Evolutionary conservation across 2,888 invertebrate genomes (phyloP), one percentile per base, ranked within the genome.

Genomic region (Bugulina stolonifera): DNA sequence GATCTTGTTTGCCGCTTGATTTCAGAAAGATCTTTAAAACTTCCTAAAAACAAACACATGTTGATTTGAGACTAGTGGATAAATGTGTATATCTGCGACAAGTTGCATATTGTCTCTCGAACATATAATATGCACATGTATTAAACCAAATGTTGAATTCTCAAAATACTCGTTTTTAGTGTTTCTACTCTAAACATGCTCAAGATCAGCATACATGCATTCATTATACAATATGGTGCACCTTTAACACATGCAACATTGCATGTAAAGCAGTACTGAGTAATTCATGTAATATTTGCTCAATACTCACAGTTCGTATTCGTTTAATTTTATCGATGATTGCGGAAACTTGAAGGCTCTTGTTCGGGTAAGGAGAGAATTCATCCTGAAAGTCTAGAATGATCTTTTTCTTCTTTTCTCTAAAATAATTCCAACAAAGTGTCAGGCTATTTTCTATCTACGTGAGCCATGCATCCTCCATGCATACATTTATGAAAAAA

Each of bases 21-120:
- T 64, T 64, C 10, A 64, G 34, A 64, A 64, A 64, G 10, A 64
- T 64, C 32, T 32, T 25, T 10, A 64, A 27, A 3, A 64, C 64
- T 10, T 64, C 64, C 64, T 64, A n/a, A 5, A 18, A 55, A 55
- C 3, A 14, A n/a, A 43, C 43, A 43, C n/a, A n/a, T n/a, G n/a
- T n/a, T n/a, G n/a, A n/a, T n/a, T n/a, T n/a, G n/a, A n/a, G n/a
- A n/a, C n/a, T n/a, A n/a, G n/a, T n/a, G n/a, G n/a, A n/a, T n/a
- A n/a, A n/a, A n/a, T n/a, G n/a, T n/a, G n/a, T n/a, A n/a, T n/a
- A n/a, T n/a, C n/a, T n/a, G n/a, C n/a, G n/a, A n/a, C n/a, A n/a
- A n/a, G n/a, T n/a, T n/a, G n/a, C n/a, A n/a, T n/a, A n/a, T n/a
- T n/a, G n/a, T n/a, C n/a, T n/a, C n/a, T n/a, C n/a, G n/a, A n/a